Base-by-base conservation (phyloP, 2,113 vertebrate species). In the Paraplagusia blochii region DNA sequence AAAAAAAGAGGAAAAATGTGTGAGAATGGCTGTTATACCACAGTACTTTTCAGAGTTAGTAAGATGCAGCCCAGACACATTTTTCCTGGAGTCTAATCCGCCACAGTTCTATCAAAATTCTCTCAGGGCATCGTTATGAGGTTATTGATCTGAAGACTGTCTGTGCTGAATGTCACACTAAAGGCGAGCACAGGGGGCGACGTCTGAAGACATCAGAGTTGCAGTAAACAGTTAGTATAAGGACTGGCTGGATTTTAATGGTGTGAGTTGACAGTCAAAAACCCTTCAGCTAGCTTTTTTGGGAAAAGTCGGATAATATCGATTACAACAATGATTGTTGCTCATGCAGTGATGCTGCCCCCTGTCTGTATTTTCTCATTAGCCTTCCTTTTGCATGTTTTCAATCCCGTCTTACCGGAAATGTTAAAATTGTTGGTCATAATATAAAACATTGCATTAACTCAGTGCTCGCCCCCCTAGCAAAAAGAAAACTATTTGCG, bases 71-170 rank as follows among this genome's bases (percentile, higher is more conserved):
- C 35, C 57, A 66, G 53, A 58, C 44, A 66, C 46, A 39, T 29
- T 49, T 63, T 53, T 38, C 64, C 63, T 40, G 33, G 64, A 62
- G 48, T 73, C 33, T 72, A 73, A 76, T 62, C 67, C 39, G 22
- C 53, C 46, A 50, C 49, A 63, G 29, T 63, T 72, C 73, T 43
- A 51, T 69, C 55, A 58, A 66, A 73, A 79, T 63, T 67, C 75
- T 77, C 81, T 53, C 62, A 68, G 74, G 77, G 72, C 47, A 19
- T 82, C 72, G 64, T 80, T 80, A 79, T 72, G 69, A 72, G 59
- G 53, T 53, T 79, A 84, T 79, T 60, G 81, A 86, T 84, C 78
- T 48, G 72, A 57, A 6, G 14, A 57, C 48, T 9, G 36, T 19
- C 69, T 46, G 11, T 10, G 58, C 62, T 74, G 74, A 82, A 77